Conservation (phyloP, 2,888 invertebrate species). For the Polydrusus tereticollis region DNA sequence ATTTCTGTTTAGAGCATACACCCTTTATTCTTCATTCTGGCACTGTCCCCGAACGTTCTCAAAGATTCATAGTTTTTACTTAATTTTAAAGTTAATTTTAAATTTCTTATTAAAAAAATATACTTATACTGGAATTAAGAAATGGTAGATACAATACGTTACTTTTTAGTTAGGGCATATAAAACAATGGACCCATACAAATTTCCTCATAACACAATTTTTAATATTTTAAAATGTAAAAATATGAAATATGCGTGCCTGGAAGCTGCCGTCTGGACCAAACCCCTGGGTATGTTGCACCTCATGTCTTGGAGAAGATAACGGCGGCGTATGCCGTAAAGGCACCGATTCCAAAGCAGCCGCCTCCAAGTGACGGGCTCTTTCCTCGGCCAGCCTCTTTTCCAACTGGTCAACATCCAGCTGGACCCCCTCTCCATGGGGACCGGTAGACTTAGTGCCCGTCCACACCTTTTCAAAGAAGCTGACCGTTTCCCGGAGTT, state of each 20-base stretch:
- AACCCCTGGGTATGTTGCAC: constrained; percentile 56
- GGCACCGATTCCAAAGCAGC: constrained; percentile 73
- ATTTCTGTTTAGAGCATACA: no score
- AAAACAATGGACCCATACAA: not conserved
- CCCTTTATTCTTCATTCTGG: no score
- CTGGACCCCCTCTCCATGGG: constrained; percentile 52
- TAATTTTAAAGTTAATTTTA: no score
- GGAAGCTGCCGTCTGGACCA: constrained; percentile 65
- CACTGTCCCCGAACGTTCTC: no score
- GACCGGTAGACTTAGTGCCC: constrained; percentile 64
- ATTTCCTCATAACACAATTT: constrained; percentile 23
- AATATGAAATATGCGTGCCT: constrained; percentile 55
- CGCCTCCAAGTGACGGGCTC: constrained; percentile 55
- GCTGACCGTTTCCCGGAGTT: constrained; percentile 80
- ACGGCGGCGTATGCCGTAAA: constrained; percentile 72
- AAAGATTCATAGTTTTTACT: no score
- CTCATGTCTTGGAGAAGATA: constrained; percentile 58
- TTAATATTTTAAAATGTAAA: not conserved
- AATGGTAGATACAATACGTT: no score
- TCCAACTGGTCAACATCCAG: constrained; percentile 60
- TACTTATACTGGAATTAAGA: no score
- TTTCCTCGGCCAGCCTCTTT: constrained; percentile 57
- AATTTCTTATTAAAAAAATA: no score
- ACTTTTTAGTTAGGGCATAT: not conserved
- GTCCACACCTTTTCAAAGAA: constrained; percentile 87